Conservation (phyloP, 2,113 vertebrate species). For the Gadus chalcogrammus region DNA sequence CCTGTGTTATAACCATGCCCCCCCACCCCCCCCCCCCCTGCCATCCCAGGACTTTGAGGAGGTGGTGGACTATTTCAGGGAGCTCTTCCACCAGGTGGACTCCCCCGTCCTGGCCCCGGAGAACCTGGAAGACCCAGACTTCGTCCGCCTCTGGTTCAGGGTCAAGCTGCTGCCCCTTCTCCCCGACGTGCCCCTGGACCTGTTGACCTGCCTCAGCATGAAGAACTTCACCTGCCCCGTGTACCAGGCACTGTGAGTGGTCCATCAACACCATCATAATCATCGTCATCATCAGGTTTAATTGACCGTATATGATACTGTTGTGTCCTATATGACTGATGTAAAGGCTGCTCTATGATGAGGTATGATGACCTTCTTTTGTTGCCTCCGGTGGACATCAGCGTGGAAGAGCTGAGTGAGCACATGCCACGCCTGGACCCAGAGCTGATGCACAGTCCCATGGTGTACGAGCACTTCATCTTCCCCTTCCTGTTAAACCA, state of each 20-base stretch:
- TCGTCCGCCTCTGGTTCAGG: slow-evolving; percentile 69
- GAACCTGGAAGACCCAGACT: slow-evolving; percentile 56
- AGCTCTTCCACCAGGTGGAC: slow-evolving; percentile 46
- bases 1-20: slow-evolving; percentile 17
- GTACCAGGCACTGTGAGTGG: slow-evolving; percentile 66
- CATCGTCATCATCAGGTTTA: no score
- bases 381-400: slow-evolving; percentile 17
- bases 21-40: no score
- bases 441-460: slow-evolving; percentile 1
- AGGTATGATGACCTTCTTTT: not conserved
- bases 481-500: slow-evolving; percentile 49
- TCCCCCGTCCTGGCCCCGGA: slow-evolving; percentile 38
- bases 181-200: slow-evolving; percentile 30
- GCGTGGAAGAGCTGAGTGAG: slow-evolving; percentile 55
- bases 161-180: slow-evolving; percentile 66
- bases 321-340: no score
- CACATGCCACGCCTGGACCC: slow-evolving; percentile 33
- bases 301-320: not conserved
- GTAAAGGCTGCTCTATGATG: not conserved
- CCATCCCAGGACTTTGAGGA: slow-evolving; percentile 60
- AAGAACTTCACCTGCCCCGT: slow-evolving; percentile 72
- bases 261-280: not conserved
- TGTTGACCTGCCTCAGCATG: slow-evolving; percentile 70
- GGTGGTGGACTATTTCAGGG: slow-evolving; percentile 40
- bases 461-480: slow-evolving; percentile 63